phyloP scores from a whole-genome alignment of 2,113 vertebrate species.

The Triplophysa rosa region DNA sequence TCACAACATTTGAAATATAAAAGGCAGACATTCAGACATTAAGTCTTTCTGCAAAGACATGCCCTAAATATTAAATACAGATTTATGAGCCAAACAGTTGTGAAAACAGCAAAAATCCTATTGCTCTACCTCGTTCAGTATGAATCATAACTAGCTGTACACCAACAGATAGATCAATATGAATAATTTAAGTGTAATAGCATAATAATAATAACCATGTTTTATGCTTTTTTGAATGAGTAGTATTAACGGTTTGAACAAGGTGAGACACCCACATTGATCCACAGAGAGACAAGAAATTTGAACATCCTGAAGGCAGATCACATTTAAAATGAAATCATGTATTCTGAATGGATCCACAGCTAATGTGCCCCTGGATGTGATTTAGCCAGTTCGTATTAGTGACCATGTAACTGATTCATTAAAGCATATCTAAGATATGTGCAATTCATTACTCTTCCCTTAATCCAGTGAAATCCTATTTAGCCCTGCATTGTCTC shows the following conservation, averaged over 20 bases:
- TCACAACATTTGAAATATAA: neutral
- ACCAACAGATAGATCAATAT: too few species aligned
- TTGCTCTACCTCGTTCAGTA: neutral
- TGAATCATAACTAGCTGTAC: too few species aligned
- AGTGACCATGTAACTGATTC: neutral
- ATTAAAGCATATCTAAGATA: conserved; percentile 21
- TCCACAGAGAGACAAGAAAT: too few species aligned
- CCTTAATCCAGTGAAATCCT: conserved; percentile 10
- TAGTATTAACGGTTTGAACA: too few species aligned
- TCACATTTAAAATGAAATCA: neutral
- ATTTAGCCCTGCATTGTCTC: neutral
- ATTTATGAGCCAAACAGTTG: neutral
- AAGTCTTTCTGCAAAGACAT: neutral
- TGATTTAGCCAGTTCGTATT: neutral
- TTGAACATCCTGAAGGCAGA: neutral
- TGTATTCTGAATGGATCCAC: neutral
- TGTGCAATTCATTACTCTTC: conserved; percentile 17
- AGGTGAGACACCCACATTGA: too few species aligned
- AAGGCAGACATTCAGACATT: neutral
- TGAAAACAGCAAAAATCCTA: neutral
- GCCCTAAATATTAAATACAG: neutral
- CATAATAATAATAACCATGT: too few species aligned
- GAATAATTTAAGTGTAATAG: too few species aligned
- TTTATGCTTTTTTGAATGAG: too few species aligned
- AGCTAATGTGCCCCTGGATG: neutral